phyloP scores from a whole-genome alignment of 2,888 invertebrate species.

The Lasius platythorax region DNA sequence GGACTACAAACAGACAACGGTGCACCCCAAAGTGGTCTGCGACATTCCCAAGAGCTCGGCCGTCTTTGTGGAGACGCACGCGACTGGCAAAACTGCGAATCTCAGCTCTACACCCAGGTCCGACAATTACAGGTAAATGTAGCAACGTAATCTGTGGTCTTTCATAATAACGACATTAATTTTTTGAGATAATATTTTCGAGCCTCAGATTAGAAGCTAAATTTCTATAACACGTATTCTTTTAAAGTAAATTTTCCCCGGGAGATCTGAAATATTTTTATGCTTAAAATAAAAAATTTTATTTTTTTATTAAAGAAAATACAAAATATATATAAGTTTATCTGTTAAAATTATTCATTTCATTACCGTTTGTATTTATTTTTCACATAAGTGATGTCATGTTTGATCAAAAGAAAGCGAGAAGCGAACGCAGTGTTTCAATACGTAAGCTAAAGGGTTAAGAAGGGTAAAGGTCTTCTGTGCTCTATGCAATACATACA shows the following conservation, averaged over 20 bases:
- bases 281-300: not conserved
- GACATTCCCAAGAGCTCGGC: constrained; percentile 87
- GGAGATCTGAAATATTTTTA: not conserved
- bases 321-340: not conserved
- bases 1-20: constrained; percentile 85
- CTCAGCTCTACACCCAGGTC: constrained; percentile 83
- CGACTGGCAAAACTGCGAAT: constrained; percentile 74
- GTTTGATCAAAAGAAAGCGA: constrained; percentile 17
- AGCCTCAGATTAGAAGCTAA: not conserved
- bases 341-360: not conserved
- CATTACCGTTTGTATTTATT: not conserved
- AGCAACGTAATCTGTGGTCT: not conserved
- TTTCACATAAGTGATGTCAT: not conserved
- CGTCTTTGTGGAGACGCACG: constrained; percentile 78
- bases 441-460: constrained; percentile 39
- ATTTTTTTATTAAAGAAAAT: not conserved
- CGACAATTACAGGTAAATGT: constrained; percentile 89
- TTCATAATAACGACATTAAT: not conserved
- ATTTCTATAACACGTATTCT: not conserved
- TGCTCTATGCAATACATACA: constrained; percentile 14
- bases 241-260: not conserved
- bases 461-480: constrained; percentile 45
- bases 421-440: constrained; percentile 4
- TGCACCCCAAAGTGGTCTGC: constrained; percentile 88
- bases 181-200: not conserved